Evolutionary conservation across 2,888 invertebrate genomes (phyloP), one percentile per base, ranked within the genome.

Genomic region (Chrysolina americana): DNA sequence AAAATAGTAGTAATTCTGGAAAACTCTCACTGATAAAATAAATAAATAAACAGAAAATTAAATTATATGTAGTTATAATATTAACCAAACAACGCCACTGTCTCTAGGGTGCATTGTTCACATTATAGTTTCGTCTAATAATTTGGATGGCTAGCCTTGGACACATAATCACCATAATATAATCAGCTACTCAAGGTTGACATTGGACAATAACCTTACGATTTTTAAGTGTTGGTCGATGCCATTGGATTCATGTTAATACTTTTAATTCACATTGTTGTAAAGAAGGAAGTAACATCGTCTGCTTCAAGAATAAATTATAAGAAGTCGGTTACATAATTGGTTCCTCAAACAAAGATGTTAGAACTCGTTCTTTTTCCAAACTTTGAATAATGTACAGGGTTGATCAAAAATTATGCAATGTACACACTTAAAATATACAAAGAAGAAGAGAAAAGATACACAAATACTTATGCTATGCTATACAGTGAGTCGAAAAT

Each of bases 121-220:
- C 71, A 71, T 71, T 59, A 71, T 69, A 70, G 59, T 59, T 59
- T 59, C 59, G 72, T 69, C 71, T 75, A 75, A 75, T 72, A 75
- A 72, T 75, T 75, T 74, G 59, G 66, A 62, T 64, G 56, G 73
- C 70, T 73, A 73, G 63, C 76, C 73, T 77, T 72, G 76, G 68
- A 75, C 41, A 64, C 56, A 73, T 71, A 75, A 69, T 73, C 78
- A 79, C 79, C 79, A 79, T 78, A 78, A 75, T 78, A 73, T 80
- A 80, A 78, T 78, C 76, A 74, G 63, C 69, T 70, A 79, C 80
- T 80, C 82, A 82, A 82, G 82, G 82, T 78, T 68, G 74, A 72
- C 65, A 74, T 71, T 74, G 68, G 78, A 44, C 79, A 79, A 78
- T 72, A 79, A 79, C 79, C 79, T 78, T 76, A 70, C 48, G 28